A percentile compares a stretch with the other conserved stretches of the same genome.
Conservation (phyloP, 53 echinoderm and acorn worm genomes). For the Mesocentrotus franciscanus region DNA sequence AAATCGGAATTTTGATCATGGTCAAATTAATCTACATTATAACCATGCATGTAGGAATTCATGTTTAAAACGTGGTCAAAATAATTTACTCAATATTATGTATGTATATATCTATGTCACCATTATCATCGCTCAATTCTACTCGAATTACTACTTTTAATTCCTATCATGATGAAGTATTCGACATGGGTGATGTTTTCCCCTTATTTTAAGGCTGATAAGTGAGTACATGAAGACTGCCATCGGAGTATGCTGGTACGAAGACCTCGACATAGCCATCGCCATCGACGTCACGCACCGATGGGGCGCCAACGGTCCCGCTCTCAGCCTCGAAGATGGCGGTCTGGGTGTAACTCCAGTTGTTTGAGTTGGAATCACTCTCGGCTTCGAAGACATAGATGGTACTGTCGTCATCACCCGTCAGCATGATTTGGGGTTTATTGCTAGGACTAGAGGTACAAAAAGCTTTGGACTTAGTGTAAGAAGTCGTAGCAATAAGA, state of each 20-base stretch:
- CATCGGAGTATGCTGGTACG: slow-evolving; percentile 80
- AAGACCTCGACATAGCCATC: slow-evolving; percentile 84
- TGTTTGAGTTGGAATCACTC: slow-evolving; percentile 71
- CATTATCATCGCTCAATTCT: background rate
- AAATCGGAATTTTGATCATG: too few species aligned
- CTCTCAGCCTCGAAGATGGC: slow-evolving; percentile 71
- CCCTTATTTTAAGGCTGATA: slow-evolving; percentile 60
- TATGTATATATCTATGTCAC: background rate
- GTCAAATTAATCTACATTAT: too few species aligned
- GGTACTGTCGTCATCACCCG: slow-evolving; percentile 85
- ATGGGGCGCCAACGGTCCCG: slow-evolving; percentile 82
- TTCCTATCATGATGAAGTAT: background rate
- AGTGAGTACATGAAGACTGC: slow-evolving; percentile 71
- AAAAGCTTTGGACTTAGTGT: background rate
- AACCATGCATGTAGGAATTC: too few species aligned
- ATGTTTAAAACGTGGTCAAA: too few species aligned
- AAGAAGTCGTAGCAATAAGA: too few species aligned
- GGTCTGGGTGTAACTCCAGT: slow-evolving; percentile 81
- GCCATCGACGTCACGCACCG: slow-evolving; percentile 73
- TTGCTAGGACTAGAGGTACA: slow-evolving; percentile 37
- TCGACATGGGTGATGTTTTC: background rate
- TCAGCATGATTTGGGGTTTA: slow-evolving; percentile 80
- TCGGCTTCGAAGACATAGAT: slow-evolving; percentile 81
- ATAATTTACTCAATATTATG: background rate
- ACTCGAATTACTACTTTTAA: background rate